Conservation (phyloP, 2,113 vertebrate genomes). For the Ictalurus punctatus region DNA sequence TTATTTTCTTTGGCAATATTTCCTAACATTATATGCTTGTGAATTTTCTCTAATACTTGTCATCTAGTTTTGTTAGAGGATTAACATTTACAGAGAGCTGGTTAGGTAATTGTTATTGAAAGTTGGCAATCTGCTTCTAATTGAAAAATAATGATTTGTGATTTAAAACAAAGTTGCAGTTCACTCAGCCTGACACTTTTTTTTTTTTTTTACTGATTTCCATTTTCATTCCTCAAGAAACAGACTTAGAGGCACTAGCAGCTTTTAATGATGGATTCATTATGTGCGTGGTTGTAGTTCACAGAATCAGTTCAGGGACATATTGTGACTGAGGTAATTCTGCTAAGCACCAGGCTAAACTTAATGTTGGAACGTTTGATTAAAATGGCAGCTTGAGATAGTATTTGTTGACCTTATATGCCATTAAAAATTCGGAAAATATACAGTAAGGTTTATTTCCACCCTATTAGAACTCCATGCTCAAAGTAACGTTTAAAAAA, state of each 20-base stretch:
- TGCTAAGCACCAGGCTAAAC: background rate
- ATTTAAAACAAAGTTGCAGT: background rate
- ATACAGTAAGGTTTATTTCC: background rate
- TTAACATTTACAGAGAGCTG: background rate
- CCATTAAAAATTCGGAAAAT: background rate
- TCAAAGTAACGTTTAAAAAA: background rate
- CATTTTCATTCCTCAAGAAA: background rate
- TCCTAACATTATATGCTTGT: background rate
- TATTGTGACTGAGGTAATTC: background rate
- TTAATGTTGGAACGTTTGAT: background rate
- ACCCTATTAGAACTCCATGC: background rate
- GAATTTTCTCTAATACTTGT: background rate
- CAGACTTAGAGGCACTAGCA: background rate
- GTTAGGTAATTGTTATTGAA: background rate
- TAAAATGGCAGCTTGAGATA: background rate
- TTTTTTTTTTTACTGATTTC: background rate
- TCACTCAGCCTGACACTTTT: background rate
- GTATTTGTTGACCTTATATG: background rate
- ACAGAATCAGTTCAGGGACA: background rate
- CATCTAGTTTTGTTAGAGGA: background rate
- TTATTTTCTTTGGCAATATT: background rate
- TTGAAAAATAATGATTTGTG: background rate
- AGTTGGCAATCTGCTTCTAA: background rate
- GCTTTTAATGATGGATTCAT: background rate
- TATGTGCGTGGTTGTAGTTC: background rate